phyloP scores from a whole-genome alignment of 2,113 vertebrate genomes.

The Coregonus clupeaformis region DNA sequence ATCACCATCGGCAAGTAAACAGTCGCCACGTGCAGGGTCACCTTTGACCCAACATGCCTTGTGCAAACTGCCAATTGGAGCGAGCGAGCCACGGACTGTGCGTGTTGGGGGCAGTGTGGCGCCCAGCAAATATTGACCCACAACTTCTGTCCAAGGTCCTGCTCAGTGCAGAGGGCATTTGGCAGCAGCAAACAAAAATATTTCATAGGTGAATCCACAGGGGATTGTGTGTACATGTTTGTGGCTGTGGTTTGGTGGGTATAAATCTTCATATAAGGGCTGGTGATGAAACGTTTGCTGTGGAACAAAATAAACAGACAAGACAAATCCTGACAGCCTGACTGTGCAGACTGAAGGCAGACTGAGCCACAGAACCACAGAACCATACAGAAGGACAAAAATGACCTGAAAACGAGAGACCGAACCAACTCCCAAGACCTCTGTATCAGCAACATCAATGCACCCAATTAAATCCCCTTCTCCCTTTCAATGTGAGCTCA shows the following conservation, averaged over 20 bases:
- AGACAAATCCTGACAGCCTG: too few relatives aligned
- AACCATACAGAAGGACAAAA: conserved; percentile 11
- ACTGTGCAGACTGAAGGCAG: too few relatives aligned
- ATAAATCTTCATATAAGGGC: too few relatives aligned
- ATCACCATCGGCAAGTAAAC: conserved; percentile 29
- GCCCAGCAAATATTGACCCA: conserved; percentile 67
- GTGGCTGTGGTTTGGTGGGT: too few relatives aligned
- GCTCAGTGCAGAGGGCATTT: conserved; percentile 35
- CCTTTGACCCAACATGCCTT: conserved; percentile 56
- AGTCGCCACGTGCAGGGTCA: conserved; percentile 35
- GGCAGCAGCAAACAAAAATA: conserved; percentile 32
- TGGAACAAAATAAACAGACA: too few relatives aligned
- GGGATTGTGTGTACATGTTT: conserved; percentile 2
- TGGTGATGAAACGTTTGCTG: neutral
- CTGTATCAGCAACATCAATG: conserved; percentile 15
- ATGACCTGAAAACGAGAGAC: conserved; percentile 38
- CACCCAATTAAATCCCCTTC: conserved; percentile 48
- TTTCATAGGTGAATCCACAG: conserved; percentile 20
- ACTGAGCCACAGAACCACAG: neutral
- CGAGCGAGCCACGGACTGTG: neutral
- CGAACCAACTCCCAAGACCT: conserved; percentile 44
- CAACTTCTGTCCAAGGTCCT: conserved; percentile 18
- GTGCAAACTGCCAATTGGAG: conserved; percentile 51
- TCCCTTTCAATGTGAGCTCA: conserved; percentile 36
- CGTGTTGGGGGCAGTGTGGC: neutral